A percentile compares a stretch with the other conserved stretches of the same genome.
These are phyloP conservation scores for Muscicapa striata DNA, from an alignment of 2,797 vertebrate species.

Conservation along the genomic window DNA sequence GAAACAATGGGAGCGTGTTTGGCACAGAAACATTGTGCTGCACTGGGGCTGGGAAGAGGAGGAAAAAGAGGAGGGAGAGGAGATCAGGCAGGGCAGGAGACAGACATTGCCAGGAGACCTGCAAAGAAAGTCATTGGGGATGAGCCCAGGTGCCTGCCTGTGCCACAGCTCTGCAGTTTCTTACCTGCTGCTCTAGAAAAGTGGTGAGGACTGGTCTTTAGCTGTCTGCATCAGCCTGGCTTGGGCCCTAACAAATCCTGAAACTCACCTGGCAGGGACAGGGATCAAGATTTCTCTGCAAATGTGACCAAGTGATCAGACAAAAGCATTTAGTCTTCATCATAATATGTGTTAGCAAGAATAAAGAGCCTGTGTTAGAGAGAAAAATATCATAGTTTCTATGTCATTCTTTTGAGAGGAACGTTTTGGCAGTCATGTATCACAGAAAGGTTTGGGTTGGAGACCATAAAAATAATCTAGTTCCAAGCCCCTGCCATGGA, in stretches of 20 bases:
- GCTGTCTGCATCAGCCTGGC: not conserved
- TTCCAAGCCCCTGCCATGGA: not conserved
- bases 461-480: not conserved
- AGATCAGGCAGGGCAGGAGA: not conserved
- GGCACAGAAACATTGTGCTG: not conserved
- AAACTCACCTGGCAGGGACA: not conserved
- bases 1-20: not conserved
- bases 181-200: not conserved
- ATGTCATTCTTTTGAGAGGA: not conserved
- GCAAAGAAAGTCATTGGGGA: not conserved
- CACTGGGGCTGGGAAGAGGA: not conserved
- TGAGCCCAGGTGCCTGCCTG: accelerated
- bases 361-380: not conserved
- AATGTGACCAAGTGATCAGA: not conserved
- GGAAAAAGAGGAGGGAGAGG: not conserved
- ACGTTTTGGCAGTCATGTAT: not conserved
- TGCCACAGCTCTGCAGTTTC: not conserved
- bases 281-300: not conserved
- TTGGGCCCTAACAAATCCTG: not conserved
- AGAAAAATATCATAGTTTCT: not conserved
- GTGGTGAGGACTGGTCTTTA: not conserved
- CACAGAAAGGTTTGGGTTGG: not conserved
- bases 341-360: not conserved
- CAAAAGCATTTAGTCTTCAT: not conserved
- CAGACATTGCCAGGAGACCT: not conserved